These are phyloP conservation scores for Nematostella vectensis DNA, from an alignment of 92 coral and sea anemone genomes.

Conservation along the genomic window DNA sequence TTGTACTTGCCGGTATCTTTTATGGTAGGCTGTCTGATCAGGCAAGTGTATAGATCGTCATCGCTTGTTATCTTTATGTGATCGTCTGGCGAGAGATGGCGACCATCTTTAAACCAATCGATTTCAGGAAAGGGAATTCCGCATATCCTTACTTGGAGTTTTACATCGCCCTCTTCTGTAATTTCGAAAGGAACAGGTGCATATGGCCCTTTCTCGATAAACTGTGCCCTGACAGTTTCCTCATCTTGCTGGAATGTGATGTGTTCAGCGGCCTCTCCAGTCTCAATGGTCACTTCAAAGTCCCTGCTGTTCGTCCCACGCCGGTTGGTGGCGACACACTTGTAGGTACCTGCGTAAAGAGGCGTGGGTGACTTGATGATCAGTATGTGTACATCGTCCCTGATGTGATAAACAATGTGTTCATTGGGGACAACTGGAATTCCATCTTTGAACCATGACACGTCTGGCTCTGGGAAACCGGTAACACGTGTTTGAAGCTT, in stretches of 20 bases:
- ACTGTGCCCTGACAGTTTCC: slow-evolving; percentile 39
- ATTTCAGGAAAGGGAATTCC: slow-evolving; percentile 83
- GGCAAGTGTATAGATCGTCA: slow-evolving; percentile 77
- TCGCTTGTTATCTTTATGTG: slow-evolving; percentile 73
- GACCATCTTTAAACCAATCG: slow-evolving; percentile 87
- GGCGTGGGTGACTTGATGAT: slow-evolving; percentile 61
- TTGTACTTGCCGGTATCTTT: slow-evolving; percentile 86
- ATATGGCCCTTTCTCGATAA: slow-evolving; percentile 25
- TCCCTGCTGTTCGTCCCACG: slow-evolving; percentile 73
- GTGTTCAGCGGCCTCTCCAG: slow-evolving; percentile 20
- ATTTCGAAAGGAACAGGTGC: slow-evolving; percentile 54
- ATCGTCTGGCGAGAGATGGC: slow-evolving; percentile 47
- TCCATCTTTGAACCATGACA: slow-evolving; percentile 88
- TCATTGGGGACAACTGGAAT: slow-evolving; percentile 30
- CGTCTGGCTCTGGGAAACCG: slow-evolving; percentile 84
- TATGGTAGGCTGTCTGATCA: slow-evolving; percentile 67
- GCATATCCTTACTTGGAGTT: slow-evolving; percentile 50
- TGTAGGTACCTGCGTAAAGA: slow-evolving; percentile 74
- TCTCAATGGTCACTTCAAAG: slow-evolving; percentile 68
- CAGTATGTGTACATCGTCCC: slow-evolving; percentile 61
- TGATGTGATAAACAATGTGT: slow-evolving; percentile 10
- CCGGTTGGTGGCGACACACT: slow-evolving; percentile 69
- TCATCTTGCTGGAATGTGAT: slow-evolving; percentile 45
- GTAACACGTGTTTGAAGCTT: slow-evolving; percentile 48
- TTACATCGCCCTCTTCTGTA: slow-evolving; percentile 56